phyloP scores from a whole-genome alignment of 2,797 vertebrate species.

The Tenualosa thibaudeaui region DNA sequence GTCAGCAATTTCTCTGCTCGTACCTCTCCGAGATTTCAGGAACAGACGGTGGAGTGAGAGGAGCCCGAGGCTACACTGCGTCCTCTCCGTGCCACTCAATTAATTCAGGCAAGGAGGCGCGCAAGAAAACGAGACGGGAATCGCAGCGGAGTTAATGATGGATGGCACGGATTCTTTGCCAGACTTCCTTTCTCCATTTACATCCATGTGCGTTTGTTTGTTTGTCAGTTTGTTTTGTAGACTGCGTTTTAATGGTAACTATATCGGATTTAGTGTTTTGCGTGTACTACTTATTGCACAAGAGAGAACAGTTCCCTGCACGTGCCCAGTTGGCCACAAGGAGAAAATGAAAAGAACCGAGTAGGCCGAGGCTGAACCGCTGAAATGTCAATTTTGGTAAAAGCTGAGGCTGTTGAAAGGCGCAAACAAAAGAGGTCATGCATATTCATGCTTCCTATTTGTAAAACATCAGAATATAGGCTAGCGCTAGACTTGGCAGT shows the following conservation, averaged over 20 bases:
- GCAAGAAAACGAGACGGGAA: slow-evolving; percentile 37
- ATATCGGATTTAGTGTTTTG: not conserved
- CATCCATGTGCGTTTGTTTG: not conserved
- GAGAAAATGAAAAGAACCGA: not conserved
- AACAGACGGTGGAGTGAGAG: slow-evolving; percentile 55
- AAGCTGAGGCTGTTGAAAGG: slow-evolving; percentile 38
- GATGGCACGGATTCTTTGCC: slow-evolving; percentile 52
- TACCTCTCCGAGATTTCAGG: slow-evolving; percentile 35
- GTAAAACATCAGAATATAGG: slow-evolving; percentile 36
- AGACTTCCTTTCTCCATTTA: slow-evolving; percentile 38
- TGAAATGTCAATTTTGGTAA: not conserved
- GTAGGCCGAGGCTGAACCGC: too few relatives aligned
- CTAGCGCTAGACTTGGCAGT: slow-evolving; percentile 40
- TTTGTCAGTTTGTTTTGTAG: slow-evolving; percentile 28
- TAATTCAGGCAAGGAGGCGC: slow-evolving; percentile 54
- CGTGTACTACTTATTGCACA: not conserved
- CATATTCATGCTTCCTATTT: slow-evolving; percentile 38
- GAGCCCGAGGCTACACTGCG: slow-evolving; percentile 51
- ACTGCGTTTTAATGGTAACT: slow-evolving; percentile 33
- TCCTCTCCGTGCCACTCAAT: slow-evolving; percentile 57
- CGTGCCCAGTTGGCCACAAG: not conserved
- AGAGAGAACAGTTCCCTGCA: too few relatives aligned
- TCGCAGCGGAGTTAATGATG: slow-evolving; percentile 55
- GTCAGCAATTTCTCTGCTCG: slow-evolving; percentile 51
- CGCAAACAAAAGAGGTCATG: slow-evolving; percentile 30